Conservation (phyloP, 2,888 invertebrate species). For the Microctonus hyperodae region DNA sequence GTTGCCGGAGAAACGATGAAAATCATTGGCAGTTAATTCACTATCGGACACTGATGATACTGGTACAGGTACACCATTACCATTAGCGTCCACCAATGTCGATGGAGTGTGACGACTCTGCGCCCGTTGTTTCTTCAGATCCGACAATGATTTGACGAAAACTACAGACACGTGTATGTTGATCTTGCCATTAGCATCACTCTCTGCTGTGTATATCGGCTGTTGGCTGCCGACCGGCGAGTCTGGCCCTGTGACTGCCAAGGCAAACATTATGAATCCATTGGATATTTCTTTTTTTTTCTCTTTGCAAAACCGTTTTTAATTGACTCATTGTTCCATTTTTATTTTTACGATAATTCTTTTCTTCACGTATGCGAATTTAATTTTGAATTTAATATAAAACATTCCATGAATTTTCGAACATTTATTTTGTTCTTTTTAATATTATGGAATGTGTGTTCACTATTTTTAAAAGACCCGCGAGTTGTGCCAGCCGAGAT, state of each 20-base stretch:
- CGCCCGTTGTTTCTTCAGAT: conserved; percentile 91
- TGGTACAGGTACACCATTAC: conserved; percentile 65
- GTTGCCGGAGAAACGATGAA: conserved; percentile 71
- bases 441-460: background rate
- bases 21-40: conserved; percentile 62
- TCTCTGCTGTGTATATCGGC: conserved; percentile 71
- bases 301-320: conserved; percentile 22
- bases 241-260: conserved; percentile 60
- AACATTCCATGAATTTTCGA: conserved; percentile 17
- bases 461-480: conserved; percentile 1
- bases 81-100: conserved; percentile 63
- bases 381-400: background rate
- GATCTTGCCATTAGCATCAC: conserved; percentile 83
- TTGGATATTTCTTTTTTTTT: conserved; percentile 43
- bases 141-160: conserved; percentile 88
- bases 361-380: background rate
- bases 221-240: conserved; percentile 57
- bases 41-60: conserved; percentile 59
- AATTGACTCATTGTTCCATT: conserved; percentile 1
- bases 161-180: conserved; percentile 85
- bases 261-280: conserved; percentile 59
- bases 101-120: conserved; percentile 77
- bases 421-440: background rate
- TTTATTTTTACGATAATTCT: conserved; percentile 13
- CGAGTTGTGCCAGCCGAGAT: conserved; percentile 28